Conservation (phyloP, 2,797 vertebrate species). For the Sitta carolinensis region DNA sequence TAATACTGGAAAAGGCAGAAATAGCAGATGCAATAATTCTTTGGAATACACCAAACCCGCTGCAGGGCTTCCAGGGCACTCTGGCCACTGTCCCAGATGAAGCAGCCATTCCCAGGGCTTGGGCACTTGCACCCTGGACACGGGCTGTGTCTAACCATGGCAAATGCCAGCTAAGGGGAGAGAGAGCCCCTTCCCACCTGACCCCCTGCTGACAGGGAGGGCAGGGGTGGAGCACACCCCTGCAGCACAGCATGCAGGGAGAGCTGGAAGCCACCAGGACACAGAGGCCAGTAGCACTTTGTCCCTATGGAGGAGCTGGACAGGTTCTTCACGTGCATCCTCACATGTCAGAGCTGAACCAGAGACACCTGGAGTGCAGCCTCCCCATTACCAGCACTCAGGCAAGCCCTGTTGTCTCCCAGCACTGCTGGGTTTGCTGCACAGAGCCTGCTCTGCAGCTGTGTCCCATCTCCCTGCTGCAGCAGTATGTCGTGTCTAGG, state of each 20-base stretch:
- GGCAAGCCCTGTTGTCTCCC: not conserved
- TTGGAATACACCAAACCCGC: not conserved
- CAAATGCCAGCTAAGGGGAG: not conserved
- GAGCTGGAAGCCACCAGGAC: not conserved
- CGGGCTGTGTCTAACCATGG: accelerated
- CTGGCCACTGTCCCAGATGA: not conserved
- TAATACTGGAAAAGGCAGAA: not conserved
- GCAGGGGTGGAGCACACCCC: accelerated
- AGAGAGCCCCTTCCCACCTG: not conserved
- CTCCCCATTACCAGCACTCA: not conserved
- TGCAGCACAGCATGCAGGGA: not conserved
- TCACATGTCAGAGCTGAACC: not conserved
- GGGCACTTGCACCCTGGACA: not conserved
- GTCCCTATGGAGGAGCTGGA: not conserved
- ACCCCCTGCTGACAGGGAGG: not conserved
- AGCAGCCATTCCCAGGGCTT: not conserved
- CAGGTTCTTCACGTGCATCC: not conserved
- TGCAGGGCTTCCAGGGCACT: not conserved
- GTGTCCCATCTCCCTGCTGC: not conserved
- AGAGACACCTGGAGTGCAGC: not conserved
- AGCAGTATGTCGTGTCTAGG: accelerated
- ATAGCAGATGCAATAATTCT: not conserved
- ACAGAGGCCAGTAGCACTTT: not conserved
- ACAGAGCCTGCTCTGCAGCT: not conserved
- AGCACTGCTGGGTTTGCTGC: not conserved